phyloP scores from a whole-genome alignment of 2,888 invertebrate genomes.

The Rhagonycha lutea region DNA sequence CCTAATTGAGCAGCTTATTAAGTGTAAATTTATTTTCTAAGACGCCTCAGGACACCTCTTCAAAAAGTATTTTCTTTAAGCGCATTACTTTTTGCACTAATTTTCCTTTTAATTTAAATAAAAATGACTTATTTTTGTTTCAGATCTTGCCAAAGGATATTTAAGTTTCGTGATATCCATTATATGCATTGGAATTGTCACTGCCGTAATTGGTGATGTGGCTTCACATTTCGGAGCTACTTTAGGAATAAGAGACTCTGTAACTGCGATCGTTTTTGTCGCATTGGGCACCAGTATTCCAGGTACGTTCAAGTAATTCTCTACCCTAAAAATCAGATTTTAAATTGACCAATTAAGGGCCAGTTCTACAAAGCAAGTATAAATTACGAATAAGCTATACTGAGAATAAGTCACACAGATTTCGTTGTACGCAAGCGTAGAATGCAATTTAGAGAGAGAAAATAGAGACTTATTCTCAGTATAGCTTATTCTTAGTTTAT shows the following conservation, averaged over 20 bases:
- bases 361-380: no score
- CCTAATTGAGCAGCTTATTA: not conserved
- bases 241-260: conserved; percentile 92
- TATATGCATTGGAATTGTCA: conserved; percentile 88
- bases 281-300: conserved; percentile 98
- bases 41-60: not conserved
- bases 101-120: not conserved
- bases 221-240: conserved; percentile 98
- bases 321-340: not conserved
- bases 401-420: no score
- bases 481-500: no score
- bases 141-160: conserved; percentile 93
- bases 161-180: conserved; percentile 94
- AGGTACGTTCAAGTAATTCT: conserved; percentile 62
- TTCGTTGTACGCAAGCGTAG: no score
- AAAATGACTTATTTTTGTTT: conserved; percentile 36
- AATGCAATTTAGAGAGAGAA: no score
- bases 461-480: no score
- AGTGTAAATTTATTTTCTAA: not conserved
- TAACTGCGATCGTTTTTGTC: conserved; percentile 97
- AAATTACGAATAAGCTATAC: no score
- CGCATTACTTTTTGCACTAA: not conserved
- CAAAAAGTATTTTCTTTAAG: not conserved
- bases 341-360: not conserved
- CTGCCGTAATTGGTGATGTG: conserved; percentile 95